phyloP scores from a whole-genome alignment of 2,113 vertebrate genomes.

The Rynchops niger region DNA sequence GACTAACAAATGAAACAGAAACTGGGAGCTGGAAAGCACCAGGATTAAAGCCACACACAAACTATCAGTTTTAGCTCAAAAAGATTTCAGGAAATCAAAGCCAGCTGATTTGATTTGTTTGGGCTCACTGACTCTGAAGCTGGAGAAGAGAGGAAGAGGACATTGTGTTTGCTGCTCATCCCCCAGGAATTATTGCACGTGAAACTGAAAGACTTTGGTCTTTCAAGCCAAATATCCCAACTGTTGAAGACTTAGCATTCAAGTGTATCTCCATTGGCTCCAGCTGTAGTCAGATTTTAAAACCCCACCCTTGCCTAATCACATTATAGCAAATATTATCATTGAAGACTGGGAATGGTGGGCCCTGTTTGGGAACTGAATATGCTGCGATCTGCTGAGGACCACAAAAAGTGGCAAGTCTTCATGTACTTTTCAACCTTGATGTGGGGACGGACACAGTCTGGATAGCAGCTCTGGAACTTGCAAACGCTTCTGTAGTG shows the following conservation, averaged over 20 bases:
- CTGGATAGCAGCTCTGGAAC: neutral
- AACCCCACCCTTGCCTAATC: neutral
- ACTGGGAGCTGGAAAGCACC: neutral
- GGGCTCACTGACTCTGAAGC: neutral
- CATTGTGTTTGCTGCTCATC: neutral
- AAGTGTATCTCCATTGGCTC: neutral
- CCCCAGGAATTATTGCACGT: neutral
- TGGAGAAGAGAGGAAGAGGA: neutral
- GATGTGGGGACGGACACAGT: rapidly evolving
- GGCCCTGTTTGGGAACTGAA: neutral
- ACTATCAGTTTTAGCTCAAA: neutral
- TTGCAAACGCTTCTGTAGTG: neutral
- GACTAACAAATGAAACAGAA: constrained; percentile 8
- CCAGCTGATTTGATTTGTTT: neutral
- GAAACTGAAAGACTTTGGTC: neutral
- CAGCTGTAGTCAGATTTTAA: neutral
- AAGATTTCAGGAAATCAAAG: neutral
- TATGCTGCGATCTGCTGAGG: neutral
- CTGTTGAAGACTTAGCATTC: neutral
- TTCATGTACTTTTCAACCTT: neutral
- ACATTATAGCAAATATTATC: neutral
- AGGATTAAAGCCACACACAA: neutral
- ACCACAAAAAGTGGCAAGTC: neutral
- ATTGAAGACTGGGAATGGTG: neutral
- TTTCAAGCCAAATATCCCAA: neutral